phyloP scores from a whole-genome alignment of 1,140 invertebrate species.

The Leucophenga varia region DNA sequence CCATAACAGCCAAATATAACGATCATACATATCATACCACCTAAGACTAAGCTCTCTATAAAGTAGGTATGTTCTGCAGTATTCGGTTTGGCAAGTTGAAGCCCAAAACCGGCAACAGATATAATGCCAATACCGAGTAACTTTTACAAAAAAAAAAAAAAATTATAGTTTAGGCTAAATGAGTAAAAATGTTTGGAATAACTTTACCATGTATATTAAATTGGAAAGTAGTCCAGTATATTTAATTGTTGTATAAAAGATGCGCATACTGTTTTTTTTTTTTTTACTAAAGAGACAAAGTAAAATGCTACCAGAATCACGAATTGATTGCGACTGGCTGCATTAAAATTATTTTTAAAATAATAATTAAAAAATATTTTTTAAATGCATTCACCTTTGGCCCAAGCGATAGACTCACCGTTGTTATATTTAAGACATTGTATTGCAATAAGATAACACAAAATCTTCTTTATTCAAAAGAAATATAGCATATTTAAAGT shows the following conservation, averaged over 20 bases:
- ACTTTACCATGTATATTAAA: conserved; percentile 43
- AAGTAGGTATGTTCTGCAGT: conserved; percentile 48
- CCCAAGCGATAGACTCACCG: conserved; percentile 7
- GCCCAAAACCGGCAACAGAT: conserved; percentile 32
- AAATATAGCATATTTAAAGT: too few relatives aligned
- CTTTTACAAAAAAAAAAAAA: conserved; percentile 16
- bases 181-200: neutral
- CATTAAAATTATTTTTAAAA: too few relatives aligned
- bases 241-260: conserved; percentile 44
- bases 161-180: neutral
- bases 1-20: conserved; percentile 48
- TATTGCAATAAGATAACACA: neutral
- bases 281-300: too few relatives aligned
- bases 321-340: conserved; percentile 1
- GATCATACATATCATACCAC: conserved; percentile 43
- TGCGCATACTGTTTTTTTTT: conserved; percentile 38
- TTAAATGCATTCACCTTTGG: conserved; percentile 2
- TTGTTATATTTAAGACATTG: conserved; percentile 29
- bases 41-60: conserved; percentile 41
- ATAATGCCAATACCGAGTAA: conserved; percentile 40
- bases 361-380: too few relatives aligned
- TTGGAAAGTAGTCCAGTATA: conserved; percentile 41
- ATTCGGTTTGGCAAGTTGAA: conserved; percentile 36
- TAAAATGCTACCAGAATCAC: conserved; percentile 11
- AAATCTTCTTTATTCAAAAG: too few relatives aligned